Percentiles rank a stretch among this genome's conserved stretches.
Evolutionary conservation across 2,797 vertebrate species (phyloP).

Genomic region (Lepidocolaptes lacrymiger): DNA sequence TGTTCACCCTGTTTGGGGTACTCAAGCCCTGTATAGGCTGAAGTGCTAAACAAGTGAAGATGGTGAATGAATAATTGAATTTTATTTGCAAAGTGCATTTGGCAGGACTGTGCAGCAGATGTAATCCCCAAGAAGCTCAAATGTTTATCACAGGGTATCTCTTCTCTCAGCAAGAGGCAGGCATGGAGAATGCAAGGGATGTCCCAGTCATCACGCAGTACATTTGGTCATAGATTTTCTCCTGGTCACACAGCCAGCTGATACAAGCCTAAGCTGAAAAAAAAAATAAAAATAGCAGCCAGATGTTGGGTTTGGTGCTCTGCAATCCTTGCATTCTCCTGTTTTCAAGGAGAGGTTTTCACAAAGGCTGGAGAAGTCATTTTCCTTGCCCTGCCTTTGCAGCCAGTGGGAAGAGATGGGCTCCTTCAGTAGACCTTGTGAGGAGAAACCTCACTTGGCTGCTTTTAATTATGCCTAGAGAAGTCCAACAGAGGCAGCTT

Average conservation of each 20-base stretch:
- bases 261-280: background rate
- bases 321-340: background rate
- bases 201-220: background rate
- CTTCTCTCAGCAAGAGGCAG: background rate
- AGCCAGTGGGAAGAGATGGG: background rate
- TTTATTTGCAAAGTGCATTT: background rate
- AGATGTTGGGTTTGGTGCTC: background rate
- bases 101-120: background rate
- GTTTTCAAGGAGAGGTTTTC: background rate
- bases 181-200: background rate
- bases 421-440: background rate
- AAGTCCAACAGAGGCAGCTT: background rate
- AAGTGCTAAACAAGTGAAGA: background rate
- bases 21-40: background rate
- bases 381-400: background rate
- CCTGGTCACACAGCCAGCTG: fast-evolving
- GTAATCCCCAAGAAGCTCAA: background rate
- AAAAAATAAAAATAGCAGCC: background rate
- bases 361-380: background rate
- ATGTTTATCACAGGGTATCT: background rate
- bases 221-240: background rate
- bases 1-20: background rate
- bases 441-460: background rate
- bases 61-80: background rate
- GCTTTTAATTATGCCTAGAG: background rate